Percentiles rank a stretch among this genome's conserved stretches.
Evolutionary conservation across 2,888 invertebrate genomes (phyloP).

Genomic region (Synergus itoensis): DNA sequence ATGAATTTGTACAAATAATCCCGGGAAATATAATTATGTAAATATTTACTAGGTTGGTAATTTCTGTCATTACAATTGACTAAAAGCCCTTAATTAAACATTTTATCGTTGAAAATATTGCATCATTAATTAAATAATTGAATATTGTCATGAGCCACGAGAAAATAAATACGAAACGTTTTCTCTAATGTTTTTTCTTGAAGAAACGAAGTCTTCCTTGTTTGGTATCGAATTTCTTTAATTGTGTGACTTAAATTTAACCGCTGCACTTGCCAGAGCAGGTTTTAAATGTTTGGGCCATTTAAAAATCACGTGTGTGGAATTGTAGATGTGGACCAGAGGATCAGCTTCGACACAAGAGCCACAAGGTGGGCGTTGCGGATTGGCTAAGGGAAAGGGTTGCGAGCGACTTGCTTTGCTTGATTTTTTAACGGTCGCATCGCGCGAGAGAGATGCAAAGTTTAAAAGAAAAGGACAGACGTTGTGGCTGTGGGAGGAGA

Average conservation of each 20-base stretch:
- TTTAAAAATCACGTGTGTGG: constrained; percentile 30
- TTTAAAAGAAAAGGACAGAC: constrained; percentile 7
- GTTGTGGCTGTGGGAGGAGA: constrained; percentile 2
- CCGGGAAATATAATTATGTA: too few relatives aligned
- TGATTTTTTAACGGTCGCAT: constrained; percentile 40
- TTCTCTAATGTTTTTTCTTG: constrained; percentile 8
- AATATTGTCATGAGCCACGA: background rate
- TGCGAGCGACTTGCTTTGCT: constrained; percentile 22
- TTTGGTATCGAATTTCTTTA: constrained; percentile 39
- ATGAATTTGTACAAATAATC: too few relatives aligned
- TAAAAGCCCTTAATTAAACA: too few relatives aligned
- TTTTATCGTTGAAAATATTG: background rate
- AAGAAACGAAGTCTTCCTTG: background rate
- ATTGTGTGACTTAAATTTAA: constrained; percentile 38
- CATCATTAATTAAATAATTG: background rate
- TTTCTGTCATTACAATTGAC: too few relatives aligned
- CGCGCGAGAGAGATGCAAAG: constrained; percentile 22
- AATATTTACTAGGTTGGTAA: too few relatives aligned
- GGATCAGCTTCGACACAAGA: constrained; percentile 17
- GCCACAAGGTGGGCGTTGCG: constrained; percentile 37
- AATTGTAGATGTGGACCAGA: background rate
- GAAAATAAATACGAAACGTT: background rate
- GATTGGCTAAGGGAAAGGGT: constrained; percentile 30
- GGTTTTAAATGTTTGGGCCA: constrained; percentile 40
- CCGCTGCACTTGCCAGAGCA: constrained; percentile 34